Base-by-base conservation (phyloP, 1,140 invertebrate genomes). In the Macrosteles quadrilineatus region DNA sequence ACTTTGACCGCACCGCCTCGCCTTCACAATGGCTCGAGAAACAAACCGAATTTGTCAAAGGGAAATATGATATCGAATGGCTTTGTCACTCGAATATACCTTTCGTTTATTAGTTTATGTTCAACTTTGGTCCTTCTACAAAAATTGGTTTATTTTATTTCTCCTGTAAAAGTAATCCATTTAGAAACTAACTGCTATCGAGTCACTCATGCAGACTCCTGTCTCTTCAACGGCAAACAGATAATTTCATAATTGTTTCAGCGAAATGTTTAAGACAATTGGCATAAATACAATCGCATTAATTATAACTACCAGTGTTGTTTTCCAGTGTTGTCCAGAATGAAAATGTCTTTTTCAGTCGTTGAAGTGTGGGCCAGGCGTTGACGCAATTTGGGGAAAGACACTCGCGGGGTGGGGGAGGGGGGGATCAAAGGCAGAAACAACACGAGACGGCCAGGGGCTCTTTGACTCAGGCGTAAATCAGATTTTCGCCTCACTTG, bases 401-500 rank as follows among this genome's bases (percentile, higher is more conserved):
- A 67, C 65, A 53, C 65, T 17, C 23, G 43, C 23, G 12, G 21
- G 23, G 43, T 1, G 25, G 25, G 43, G 43, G 43, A 19, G 27
- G 64, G 27, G 64, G 40, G 70, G 70, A 71, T 71, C 70, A 71
- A 71, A 71, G 70, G 70, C 57, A 71, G 67, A 68, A 71, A 71
- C 70, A 68, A 68, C 70, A 71, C 36, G 65, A 53, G 65, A 19
- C 47, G 43, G 36, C 57, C 62, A 25, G 47, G 19, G 17, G 53
- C 53, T 29, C 59, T 32, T 45, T 25, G 19, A 27, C 29, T 57
- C 23, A 31, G 23, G 45, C 43, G 70, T 71, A 71, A 71, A 71
- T 71, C 70, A 68, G 70, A 71, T 71, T 71, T 71, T 71, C 70
- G 66, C 70, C 67, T 71, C 65, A 68, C 65, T 67, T 67, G 65